Conservation (phyloP, 2,113 vertebrate species). For the Gobiocypris rarus region DNA sequence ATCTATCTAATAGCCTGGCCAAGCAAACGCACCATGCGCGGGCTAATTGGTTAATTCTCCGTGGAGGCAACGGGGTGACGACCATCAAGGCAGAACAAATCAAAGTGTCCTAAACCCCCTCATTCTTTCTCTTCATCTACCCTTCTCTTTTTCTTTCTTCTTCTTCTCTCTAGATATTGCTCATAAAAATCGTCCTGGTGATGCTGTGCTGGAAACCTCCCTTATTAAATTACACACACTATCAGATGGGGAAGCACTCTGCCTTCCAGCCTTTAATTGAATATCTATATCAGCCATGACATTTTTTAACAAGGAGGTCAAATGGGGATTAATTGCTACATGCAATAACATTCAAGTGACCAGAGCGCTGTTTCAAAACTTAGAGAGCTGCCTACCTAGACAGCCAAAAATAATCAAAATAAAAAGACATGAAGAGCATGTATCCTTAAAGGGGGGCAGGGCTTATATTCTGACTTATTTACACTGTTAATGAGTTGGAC, state of each 20-base stretch:
- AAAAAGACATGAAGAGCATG: neutral
- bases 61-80: constrained; percentile 39
- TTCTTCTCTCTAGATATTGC: neutral
- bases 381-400: neutral
- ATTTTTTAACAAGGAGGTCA: constrained; percentile 65
- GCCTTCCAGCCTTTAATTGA: constrained; percentile 61
- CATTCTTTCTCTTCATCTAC: neutral
- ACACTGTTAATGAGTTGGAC: too few relatives aligned
- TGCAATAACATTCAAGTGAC: constrained; percentile 60
- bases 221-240: constrained; percentile 71
- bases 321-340: constrained; percentile 69
- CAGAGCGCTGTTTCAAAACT: constrained; percentile 26
- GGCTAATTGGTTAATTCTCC: constrained; percentile 58
- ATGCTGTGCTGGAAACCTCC: constrained; percentile 61
- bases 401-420: neutral
- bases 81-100: constrained; percentile 49
- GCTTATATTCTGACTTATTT: too few relatives aligned
- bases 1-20: constrained; percentile 40
- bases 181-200: constrained; percentile 22
- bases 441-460: neutral
- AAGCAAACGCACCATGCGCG: neutral
- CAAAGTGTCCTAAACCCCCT: neutral
- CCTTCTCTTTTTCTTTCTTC: neutral
- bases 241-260: constrained; percentile 64
- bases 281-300: constrained; percentile 75